These are phyloP conservation scores for Ornithoptera alexandrae DNA, from an alignment of 2,888 invertebrate species.

Conservation along the genomic window DNA sequence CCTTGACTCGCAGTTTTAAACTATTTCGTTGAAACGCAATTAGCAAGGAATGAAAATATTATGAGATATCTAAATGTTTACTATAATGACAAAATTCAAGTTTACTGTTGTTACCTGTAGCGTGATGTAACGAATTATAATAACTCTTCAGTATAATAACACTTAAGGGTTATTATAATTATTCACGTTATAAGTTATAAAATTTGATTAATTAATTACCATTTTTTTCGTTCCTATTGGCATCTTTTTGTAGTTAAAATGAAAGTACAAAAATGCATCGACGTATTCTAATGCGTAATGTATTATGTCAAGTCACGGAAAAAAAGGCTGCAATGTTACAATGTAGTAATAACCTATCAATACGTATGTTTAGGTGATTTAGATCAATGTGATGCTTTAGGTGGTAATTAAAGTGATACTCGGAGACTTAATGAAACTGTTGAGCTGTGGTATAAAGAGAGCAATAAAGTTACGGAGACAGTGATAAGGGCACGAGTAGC, in stretches of 20 bases:
- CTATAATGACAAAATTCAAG: conserved; percentile 51
- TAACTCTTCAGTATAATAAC: too few species aligned
- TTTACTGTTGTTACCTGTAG: conserved; percentile 31
- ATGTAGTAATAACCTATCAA: conserved; percentile 60
- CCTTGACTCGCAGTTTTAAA: too few species aligned
- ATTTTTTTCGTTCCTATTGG: too few species aligned
- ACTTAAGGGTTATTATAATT: too few species aligned
- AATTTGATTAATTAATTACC: too few species aligned
- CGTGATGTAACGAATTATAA: too few species aligned
- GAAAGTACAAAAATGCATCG: conserved; percentile 6
- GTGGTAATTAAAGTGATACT: conserved; percentile 74
- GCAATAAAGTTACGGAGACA: conserved; percentile 69
- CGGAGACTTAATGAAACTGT: conserved; percentile 78
- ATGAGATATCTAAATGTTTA: conserved; percentile 50
- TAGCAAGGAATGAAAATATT: conserved; percentile 37
- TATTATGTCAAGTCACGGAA: conserved; percentile 69
- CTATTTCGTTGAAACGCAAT: too few species aligned
- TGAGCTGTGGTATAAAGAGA: conserved; percentile 77
- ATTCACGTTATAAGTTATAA: too few species aligned
- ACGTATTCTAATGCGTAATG: conserved; percentile 58
- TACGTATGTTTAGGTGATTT: conserved; percentile 46
- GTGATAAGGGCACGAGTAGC: conserved; percentile 60
- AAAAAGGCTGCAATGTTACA: conserved; percentile 61
- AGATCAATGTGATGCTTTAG: conserved; percentile 56
- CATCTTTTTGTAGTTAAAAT: neutral